These are phyloP conservation scores for Scortum barcoo DNA, from an alignment of 2,113 vertebrate genomes.

Conservation along the genomic window DNA sequence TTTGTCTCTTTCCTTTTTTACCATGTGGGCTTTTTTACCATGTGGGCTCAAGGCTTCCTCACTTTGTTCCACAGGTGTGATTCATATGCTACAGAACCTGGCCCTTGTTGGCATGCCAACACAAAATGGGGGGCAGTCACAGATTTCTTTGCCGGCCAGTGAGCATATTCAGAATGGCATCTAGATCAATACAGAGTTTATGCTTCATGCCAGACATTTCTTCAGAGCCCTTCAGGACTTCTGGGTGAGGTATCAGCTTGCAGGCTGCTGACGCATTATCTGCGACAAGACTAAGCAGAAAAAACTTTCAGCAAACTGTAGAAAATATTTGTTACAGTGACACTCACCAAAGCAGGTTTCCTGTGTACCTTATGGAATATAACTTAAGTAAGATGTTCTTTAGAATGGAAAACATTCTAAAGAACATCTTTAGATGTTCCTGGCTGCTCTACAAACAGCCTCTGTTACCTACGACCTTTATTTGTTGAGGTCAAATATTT, in stretches of 20 bases:
- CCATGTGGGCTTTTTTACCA: background rate
- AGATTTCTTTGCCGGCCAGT: slow-evolving; percentile 8
- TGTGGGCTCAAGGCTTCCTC: background rate
- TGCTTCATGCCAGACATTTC: background rate
- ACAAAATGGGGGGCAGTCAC: slow-evolving; percentile 2
- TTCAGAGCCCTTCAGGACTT: background rate
- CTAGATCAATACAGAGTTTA: slow-evolving; percentile 3
- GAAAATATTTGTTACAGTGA: too few species aligned
- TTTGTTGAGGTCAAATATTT: too few species aligned
- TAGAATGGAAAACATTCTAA: too few species aligned
- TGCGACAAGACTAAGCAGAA: too few species aligned
- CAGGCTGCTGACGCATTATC: background rate
- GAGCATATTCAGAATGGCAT: slow-evolving; percentile 10
- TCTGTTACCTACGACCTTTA: too few species aligned
- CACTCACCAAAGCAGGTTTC: too few species aligned
- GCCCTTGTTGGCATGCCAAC: background rate
- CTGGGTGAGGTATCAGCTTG: background rate
- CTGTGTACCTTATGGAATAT: too few species aligned
- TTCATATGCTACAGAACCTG: background rate
- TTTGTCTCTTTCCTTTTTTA: background rate
- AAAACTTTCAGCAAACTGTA: too few species aligned
- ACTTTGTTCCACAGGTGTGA: background rate
- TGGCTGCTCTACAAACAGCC: too few species aligned
- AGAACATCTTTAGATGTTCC: too few species aligned
- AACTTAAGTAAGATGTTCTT: too few species aligned